Conservation (phyloP, 2,888 invertebrate genomes). For the Epistrophe grossulariae region DNA sequence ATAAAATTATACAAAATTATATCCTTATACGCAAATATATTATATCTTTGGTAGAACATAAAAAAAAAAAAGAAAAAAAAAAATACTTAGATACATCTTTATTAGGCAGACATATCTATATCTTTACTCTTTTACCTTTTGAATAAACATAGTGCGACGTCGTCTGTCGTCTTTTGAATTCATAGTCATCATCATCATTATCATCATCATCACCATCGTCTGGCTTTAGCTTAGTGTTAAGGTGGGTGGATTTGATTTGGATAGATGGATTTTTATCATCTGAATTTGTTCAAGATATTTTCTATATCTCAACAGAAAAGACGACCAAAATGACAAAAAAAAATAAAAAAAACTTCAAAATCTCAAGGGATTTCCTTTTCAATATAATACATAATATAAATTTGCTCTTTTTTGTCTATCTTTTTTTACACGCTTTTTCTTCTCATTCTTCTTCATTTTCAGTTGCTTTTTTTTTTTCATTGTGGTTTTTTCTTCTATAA, state of each 20-base stretch:
- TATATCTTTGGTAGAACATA: not conserved
- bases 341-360: slow-evolving; percentile 28
- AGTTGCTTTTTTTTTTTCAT: slow-evolving; percentile 10
- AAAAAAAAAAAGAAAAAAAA: not conserved
- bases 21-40: not conserved
- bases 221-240: slow-evolving; percentile 41
- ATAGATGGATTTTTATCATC: slow-evolving; percentile 66
- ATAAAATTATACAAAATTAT: not conserved
- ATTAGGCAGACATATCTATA: slow-evolving; percentile 1
- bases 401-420: slow-evolving; percentile 3
- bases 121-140: slow-evolving; percentile 19
- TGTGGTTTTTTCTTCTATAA: not conserved
- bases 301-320: slow-evolving; percentile 11
- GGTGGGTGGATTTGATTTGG: slow-evolving; percentile 59
- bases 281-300: slow-evolving; percentile 51
- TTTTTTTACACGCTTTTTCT: not conserved
- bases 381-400: not conserved
- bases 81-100: slow-evolving; percentile 1
- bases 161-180: not conserved
- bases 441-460: not conserved
- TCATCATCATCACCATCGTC: slow-evolving; percentile 19
- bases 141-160: not conserved
- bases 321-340: not conserved
- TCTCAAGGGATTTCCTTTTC: slow-evolving; percentile 63
- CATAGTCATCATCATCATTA: not conserved